phyloP scores from a whole-genome alignment of 1,140 invertebrate genomes.

The Drosophila busckii region DNA sequence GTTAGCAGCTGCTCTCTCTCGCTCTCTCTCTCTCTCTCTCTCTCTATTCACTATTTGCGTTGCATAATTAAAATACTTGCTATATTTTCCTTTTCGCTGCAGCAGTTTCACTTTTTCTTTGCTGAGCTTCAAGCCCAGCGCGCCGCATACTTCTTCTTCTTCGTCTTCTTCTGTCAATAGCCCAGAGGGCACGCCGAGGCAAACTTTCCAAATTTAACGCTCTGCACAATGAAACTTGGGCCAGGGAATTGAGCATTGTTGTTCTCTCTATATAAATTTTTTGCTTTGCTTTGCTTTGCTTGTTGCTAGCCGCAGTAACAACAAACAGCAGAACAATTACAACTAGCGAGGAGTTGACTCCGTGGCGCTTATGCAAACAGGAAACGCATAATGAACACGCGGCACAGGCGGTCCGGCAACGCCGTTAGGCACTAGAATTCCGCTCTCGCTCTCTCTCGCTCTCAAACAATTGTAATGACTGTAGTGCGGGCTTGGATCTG shows the following conservation, averaged over 20 bases:
- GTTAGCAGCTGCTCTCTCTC: not conserved
- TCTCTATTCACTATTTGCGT: conserved; percentile 34
- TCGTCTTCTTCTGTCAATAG: conserved; percentile 58
- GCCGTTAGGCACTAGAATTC: conserved; percentile 35
- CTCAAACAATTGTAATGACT: conserved; percentile 9
- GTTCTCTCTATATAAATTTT: not conserved
- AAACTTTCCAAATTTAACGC: conserved; percentile 76
- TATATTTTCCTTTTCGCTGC: conserved; percentile 29
- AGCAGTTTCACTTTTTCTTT: conserved; percentile 38
- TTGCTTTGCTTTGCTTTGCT: not conserved
- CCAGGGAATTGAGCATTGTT: conserved; percentile 8
- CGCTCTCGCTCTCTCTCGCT: conserved; percentile 35
- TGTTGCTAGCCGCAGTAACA: conserved; percentile 19
- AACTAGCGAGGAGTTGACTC: conserved; percentile 25
- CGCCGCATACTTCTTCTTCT: no score
- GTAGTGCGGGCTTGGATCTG: conserved; percentile 10
- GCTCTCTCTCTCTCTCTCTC: not conserved
- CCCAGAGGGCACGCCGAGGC: conserved; percentile 35
- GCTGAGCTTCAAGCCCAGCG: not conserved
- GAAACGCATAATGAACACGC: conserved; percentile 74
- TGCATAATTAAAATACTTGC: conserved; percentile 42
- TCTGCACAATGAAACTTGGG: conserved; percentile 52
- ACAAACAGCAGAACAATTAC: conserved; percentile 59
- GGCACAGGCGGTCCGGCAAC: conserved; percentile 41
- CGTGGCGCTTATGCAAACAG: conserved; percentile 67